Conservation (phyloP, 2,113 vertebrate species). For the Suncus etruscus region DNA sequence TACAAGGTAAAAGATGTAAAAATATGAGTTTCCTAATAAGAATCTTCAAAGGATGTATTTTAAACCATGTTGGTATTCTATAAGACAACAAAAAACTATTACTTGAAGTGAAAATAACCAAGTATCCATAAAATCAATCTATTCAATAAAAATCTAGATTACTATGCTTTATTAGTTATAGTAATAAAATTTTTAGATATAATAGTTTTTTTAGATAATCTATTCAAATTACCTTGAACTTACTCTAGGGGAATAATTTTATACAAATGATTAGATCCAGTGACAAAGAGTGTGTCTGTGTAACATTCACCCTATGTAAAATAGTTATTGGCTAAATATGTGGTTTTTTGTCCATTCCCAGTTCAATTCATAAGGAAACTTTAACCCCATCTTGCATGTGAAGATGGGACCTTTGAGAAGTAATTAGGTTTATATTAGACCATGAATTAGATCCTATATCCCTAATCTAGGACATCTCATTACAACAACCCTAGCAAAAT, state of each 20-base stretch:
- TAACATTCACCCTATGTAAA: neutral
- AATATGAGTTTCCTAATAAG: neutral
- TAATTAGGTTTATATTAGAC: neutral
- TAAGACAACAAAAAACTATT: neutral
- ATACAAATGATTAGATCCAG: neutral
- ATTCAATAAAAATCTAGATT: neutral
- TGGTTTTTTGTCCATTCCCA: neutral
- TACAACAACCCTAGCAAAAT: neutral
- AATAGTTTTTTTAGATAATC: slow-evolving; percentile 27
- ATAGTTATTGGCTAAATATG: neutral
- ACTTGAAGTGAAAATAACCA: neutral
- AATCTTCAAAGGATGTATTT: neutral
- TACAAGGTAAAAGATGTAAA: neutral
- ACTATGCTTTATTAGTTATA: neutral
- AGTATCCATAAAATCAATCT: slow-evolving; percentile 37
- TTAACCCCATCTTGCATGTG: neutral
- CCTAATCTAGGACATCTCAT: neutral
- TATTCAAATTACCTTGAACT: neutral
- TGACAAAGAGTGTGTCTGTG: neutral
- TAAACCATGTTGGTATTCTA: neutral
- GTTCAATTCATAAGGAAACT: neutral
- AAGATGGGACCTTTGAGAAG: neutral
- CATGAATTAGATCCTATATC: too few relatives aligned
- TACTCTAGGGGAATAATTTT: neutral
- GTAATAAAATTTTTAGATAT: slow-evolving; percentile 3